A percentile compares a stretch with the other conserved stretches of the same genome.
Evolutionary conservation across 2,113 vertebrate species (phyloP).

Genomic region (Isurus oxyrinchus): DNA sequence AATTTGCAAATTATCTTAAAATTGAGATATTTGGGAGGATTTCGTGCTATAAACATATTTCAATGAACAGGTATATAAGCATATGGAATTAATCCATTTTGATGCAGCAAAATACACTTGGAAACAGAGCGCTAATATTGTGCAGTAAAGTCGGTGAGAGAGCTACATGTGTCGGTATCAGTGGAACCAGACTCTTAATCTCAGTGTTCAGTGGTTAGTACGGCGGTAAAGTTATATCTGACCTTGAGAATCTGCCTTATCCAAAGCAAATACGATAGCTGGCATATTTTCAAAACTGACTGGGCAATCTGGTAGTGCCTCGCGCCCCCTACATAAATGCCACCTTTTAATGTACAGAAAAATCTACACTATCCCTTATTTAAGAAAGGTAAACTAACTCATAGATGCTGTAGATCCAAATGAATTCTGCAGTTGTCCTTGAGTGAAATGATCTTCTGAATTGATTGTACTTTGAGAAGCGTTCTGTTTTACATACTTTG

Average conservation of each 20-base stretch:
- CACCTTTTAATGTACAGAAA: not conserved
- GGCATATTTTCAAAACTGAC: constrained; percentile 1
- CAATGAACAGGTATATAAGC: not conserved
- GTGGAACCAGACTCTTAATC: not conserved
- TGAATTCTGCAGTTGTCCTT: not conserved
- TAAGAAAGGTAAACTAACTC: not conserved
- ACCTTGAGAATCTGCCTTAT: constrained; percentile 20
- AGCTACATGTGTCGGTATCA: not conserved
- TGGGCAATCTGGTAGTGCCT: not conserved
- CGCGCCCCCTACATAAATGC: constrained; percentile 22
- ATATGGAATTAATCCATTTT: not conserved
- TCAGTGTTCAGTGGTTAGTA: not conserved
- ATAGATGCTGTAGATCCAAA: not conserved
- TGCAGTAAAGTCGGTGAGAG: not conserved
- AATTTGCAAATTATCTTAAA: not conserved
- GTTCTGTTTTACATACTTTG: not conserved
- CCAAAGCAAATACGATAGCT: not conserved
- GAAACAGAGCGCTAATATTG: not conserved
- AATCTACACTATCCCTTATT: not conserved
- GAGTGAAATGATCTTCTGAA: not conserved
- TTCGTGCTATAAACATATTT: not conserved
- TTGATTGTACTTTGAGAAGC: not conserved
- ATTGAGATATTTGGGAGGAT: not conserved
- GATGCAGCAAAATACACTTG: not conserved
- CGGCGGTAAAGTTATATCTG: constrained; percentile 10